Evolutionary conservation across 1,140 invertebrate genomes (phyloP).

Genomic region (Reticulitermes speratus): DNA sequence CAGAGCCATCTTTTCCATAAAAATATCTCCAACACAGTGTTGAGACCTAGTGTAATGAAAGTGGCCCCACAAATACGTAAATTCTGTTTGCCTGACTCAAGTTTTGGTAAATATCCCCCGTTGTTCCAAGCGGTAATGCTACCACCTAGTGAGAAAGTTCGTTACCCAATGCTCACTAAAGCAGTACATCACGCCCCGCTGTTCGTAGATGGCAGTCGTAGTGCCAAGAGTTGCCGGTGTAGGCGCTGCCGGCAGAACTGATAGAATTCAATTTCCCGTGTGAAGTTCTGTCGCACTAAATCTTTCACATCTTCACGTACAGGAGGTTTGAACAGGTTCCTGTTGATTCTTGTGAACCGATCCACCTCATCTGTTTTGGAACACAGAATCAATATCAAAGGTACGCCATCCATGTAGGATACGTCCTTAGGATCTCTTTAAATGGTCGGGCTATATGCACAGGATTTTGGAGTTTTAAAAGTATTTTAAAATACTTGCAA

Average conservation of each 20-base stretch:
- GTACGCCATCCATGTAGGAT: not conserved
- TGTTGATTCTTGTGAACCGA: slow-evolving; percentile 75
- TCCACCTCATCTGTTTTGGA: slow-evolving; percentile 66
- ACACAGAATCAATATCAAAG: not conserved
- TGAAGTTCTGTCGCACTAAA: slow-evolving; percentile 83
- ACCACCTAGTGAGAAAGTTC: no score
- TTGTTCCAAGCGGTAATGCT: no score
- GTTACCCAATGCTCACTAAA: not conserved
- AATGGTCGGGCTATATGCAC: no score
- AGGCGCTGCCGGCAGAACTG: slow-evolving; percentile 84
- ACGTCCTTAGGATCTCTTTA: no score
- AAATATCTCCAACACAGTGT: no score
- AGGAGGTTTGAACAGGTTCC: slow-evolving; percentile 82
- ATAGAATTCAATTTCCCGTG: slow-evolving; percentile 88
- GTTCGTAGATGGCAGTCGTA: slow-evolving; percentile 49
- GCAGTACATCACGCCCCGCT: not conserved
- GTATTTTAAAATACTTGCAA: no score
- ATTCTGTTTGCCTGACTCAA: no score
- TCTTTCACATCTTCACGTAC: slow-evolving; percentile 83
- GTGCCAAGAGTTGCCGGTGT: slow-evolving; percentile 73
- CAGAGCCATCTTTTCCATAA: no score
- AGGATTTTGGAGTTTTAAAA: no score
- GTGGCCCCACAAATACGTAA: no score
- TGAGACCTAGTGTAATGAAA: no score
- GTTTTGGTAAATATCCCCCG: no score